Percentiles rank a stretch among this genome's conserved stretches.
These are phyloP conservation scores for Sebastolobus altivelis DNA, from an alignment of 2,797 vertebrate genomes.

Conservation along the genomic window DNA sequence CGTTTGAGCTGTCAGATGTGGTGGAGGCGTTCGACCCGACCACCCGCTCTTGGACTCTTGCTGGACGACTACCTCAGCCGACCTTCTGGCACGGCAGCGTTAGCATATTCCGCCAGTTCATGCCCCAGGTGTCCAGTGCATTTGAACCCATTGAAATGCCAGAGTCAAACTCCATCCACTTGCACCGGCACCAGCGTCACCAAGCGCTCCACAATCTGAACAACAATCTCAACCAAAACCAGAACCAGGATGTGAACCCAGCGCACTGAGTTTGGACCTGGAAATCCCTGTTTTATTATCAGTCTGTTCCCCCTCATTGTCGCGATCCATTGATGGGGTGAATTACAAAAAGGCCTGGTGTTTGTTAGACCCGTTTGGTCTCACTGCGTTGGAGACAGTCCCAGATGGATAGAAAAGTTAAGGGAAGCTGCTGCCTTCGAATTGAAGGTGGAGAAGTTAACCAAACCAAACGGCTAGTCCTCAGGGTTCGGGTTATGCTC, in stretches of 20 bases:
- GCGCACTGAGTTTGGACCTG: slow-evolving; percentile 74
- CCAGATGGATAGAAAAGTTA: no score
- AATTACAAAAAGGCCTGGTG: slow-evolving; percentile 6
- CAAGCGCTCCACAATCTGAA: slow-evolving; percentile 83
- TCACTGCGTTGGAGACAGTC: not conserved
- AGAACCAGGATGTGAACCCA: slow-evolving; percentile 83
- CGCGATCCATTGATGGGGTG: slow-evolving; percentile 5
- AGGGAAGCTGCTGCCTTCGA: not conserved
- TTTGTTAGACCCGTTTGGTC: not conserved
- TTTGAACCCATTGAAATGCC: slow-evolving; percentile 85
- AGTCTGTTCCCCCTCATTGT: slow-evolving; percentile 5
- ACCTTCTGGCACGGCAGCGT: slow-evolving; percentile 99
- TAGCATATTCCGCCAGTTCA: slow-evolving; percentile 99
- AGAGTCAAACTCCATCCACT: slow-evolving; percentile 80
- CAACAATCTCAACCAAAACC: slow-evolving; percentile 83
- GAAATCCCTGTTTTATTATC: not conserved
- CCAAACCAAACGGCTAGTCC: not conserved
- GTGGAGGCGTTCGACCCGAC: slow-evolving; percentile 93
- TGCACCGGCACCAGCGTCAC: slow-evolving; percentile 86
- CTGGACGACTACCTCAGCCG: slow-evolving; percentile 93
- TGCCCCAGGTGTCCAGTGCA: slow-evolving; percentile 88
- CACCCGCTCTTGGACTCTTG: slow-evolving; percentile 84
- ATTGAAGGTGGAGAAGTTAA: not conserved
- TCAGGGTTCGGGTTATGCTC: not conserved
- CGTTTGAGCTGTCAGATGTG: slow-evolving; percentile 95